Evolutionary conservation across 1,140 invertebrate genomes (phyloP).

Genomic region (Philopotamus ludificatus): DNA sequence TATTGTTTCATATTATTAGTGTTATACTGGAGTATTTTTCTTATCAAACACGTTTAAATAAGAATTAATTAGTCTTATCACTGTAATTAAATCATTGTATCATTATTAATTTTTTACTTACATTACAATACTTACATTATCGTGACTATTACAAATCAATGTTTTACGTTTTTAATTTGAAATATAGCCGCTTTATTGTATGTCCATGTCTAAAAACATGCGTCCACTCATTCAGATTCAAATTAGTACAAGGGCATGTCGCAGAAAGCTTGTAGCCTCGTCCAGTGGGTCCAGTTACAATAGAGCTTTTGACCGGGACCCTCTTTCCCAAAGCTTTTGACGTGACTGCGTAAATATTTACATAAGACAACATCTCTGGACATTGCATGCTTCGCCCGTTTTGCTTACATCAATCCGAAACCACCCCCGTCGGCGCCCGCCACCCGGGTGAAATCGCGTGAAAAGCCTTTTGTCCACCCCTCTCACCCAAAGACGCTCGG

Average conservation of each 20-base stretch:
- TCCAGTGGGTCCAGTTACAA: conserved; percentile 9
- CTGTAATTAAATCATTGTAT: no score
- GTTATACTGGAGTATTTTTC: no score
- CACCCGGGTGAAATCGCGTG: conserved; percentile 35
- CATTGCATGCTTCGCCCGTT: conserved; percentile 29
- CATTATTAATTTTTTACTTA: no score
- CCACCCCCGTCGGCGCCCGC: conserved; percentile 8
- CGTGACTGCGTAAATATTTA: conserved; percentile 32
- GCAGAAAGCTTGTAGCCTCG: conserved; percentile 14
- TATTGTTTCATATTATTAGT: no score
- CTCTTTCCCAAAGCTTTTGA: neutral
- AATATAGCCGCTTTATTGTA: neutral
- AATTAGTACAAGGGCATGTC: conserved; percentile 31
- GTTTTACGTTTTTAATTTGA: no score
- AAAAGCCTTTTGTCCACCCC: conserved; percentile 31
- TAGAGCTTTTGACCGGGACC: conserved; percentile 12
- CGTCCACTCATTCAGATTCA: conserved; percentile 18
- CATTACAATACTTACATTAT: no score
- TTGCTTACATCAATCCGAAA: conserved; percentile 27
- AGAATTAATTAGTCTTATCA: no score
- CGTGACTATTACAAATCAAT: no score
- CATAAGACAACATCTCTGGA: conserved; percentile 39
- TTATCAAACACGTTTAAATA: no score
- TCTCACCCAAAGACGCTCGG: no score
- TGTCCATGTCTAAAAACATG: neutral